Conservation (phyloP, 2,888 invertebrate species). For the Lithosia quadra region DNA sequence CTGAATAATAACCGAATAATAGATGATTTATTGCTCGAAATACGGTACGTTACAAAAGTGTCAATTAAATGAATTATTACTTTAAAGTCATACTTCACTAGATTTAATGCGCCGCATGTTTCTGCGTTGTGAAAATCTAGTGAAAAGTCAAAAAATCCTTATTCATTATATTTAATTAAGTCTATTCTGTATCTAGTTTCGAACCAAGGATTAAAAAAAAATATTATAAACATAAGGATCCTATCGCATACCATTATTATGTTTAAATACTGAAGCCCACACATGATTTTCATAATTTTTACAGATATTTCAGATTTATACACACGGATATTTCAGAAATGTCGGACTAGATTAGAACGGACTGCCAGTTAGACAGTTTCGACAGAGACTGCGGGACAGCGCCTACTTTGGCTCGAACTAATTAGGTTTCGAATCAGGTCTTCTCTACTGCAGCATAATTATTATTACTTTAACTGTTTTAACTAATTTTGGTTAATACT, state of each 20-base stretch:
- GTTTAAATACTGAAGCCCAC: not conserved
- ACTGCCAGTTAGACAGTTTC: not conserved
- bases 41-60: too few relatives aligned
- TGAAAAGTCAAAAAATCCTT: too few relatives aligned
- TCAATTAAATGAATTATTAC: too few relatives aligned
- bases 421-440: slow-evolving; percentile 4
- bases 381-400: not conserved
- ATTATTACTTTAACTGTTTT: not conserved
- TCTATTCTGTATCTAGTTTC: too few relatives aligned
- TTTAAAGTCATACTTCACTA: too few relatives aligned
- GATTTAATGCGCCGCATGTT: too few relatives aligned
- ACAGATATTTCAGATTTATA: not conserved
- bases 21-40: too few relatives aligned
- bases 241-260: not conserved
- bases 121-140: too few relatives aligned
- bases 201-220: too few relatives aligned
- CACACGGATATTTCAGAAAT: not conserved
- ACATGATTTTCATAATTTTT: not conserved
- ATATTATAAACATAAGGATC: too few relatives aligned
- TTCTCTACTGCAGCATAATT: not conserved
- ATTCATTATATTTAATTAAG: too few relatives aligned
- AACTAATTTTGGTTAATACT: not conserved
- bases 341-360: not conserved
- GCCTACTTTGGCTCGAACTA: slow-evolving; percentile 4
- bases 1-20: too few relatives aligned